These are phyloP conservation scores for Sericinus montela DNA, from an alignment of 2,888 invertebrate species.

Conservation along the genomic window DNA sequence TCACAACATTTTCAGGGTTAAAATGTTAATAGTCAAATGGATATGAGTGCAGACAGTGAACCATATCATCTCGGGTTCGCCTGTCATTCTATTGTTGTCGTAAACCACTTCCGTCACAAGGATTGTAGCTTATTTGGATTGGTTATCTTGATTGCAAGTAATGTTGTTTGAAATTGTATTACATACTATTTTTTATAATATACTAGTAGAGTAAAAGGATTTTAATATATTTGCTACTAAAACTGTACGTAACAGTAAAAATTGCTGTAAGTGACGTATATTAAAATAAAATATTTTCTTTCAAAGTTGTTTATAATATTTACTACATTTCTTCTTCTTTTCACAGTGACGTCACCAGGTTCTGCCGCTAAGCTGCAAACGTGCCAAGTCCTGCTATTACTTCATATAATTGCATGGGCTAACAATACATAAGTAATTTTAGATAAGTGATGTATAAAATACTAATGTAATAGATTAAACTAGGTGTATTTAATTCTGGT, in stretches of 20 bases:
- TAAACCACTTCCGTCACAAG: no score
- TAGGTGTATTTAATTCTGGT: conserved; percentile 58
- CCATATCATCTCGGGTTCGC: no score
- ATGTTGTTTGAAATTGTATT: no score
- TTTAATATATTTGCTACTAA: no score
- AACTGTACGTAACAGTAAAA: not conserved
- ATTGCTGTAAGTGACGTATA: not conserved
- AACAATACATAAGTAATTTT: conserved; percentile 55
- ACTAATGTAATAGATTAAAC: conserved; percentile 40
- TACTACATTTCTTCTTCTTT: conserved; percentile 31
- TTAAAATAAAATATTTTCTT: conserved; percentile 15
- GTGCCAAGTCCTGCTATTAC: conserved; percentile 62
- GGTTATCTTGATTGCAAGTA: no score
- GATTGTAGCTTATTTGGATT: no score
- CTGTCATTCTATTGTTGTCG: no score
- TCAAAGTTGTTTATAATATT: conserved; percentile 13
- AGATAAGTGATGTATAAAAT: conserved; percentile 27
- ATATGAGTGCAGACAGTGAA: no score
- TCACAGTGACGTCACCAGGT: conserved; percentile 70
- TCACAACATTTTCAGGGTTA: no score
- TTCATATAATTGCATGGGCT: conserved; percentile 57
- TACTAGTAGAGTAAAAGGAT: no score
- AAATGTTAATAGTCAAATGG: no score
- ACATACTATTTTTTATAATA: no score
- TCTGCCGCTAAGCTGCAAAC: conserved; percentile 51